Evolutionary conservation across 1,140 invertebrate species (phyloP).

Genomic region (Drepana arcuata): DNA sequence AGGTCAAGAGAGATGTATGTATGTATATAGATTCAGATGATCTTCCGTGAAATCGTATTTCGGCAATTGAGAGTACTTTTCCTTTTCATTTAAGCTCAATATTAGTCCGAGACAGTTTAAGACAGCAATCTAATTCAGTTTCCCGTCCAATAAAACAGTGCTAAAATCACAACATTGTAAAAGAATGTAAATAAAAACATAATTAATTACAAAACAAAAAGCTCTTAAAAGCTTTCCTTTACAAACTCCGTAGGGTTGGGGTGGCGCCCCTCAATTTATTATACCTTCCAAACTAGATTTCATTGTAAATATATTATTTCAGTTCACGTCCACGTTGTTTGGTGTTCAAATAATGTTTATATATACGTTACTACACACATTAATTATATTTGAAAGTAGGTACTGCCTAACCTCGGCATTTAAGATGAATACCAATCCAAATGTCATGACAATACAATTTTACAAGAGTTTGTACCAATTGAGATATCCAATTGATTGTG

Average conservation of each 20-base stretch:
- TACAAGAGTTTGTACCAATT: too few species aligned
- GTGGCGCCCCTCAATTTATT: conserved; percentile 58
- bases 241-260: conserved; percentile 55
- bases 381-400: conserved; percentile 1
- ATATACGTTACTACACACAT: not conserved
- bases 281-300: conserved; percentile 42
- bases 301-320: conserved; percentile 9
- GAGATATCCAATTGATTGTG: too few species aligned
- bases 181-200: conserved; percentile 35
- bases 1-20: too few species aligned
- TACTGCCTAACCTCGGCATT: not conserved
- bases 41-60: too few species aligned
- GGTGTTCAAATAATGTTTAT: not conserved
- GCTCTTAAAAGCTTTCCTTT: conserved; percentile 67
- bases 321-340: not conserved
- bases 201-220: conserved; percentile 69
- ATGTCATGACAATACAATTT: too few species aligned
- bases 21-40: too few species aligned
- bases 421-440: too few species aligned
- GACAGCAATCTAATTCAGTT: not conserved
- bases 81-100: too few species aligned
- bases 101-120: too few species aligned
- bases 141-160: not conserved
- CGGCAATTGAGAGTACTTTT: too few species aligned
- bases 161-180: conserved; percentile 6